Evolutionary conservation across 2,113 vertebrate species (phyloP).

Genomic region (Cisticola juncidis): DNA sequence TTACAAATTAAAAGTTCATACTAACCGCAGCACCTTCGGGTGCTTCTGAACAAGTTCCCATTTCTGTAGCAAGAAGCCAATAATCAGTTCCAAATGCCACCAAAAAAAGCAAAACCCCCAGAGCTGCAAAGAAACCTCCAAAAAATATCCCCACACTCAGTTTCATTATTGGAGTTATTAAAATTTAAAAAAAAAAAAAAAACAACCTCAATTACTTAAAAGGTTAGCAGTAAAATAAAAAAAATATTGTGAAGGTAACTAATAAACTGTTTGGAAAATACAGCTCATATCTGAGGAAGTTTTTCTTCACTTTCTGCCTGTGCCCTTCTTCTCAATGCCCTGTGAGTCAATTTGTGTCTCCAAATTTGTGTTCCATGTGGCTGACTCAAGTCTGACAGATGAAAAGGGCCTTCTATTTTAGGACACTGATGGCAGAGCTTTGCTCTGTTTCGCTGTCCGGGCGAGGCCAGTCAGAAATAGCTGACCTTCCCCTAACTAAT

Average conservation of each 20-base stretch:
- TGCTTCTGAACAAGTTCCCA: conserved; percentile 76
- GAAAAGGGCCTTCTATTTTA: conserved; percentile 86
- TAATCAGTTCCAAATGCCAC: conserved; percentile 96
- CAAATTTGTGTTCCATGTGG: conserved; percentile 64
- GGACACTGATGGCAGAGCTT: conserved; percentile 82
- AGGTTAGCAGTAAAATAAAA: not conserved
- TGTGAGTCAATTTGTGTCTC: not conserved
- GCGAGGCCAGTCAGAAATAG: conserved; percentile 77
- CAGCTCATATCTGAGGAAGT: conserved; percentile 13
- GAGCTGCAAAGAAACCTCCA: conserved; percentile 90
- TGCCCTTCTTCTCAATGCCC: conserved; percentile 9
- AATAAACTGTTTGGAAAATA: not conserved
- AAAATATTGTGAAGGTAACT: not conserved
- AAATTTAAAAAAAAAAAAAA: no score
- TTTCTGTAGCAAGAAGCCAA: conserved; percentile 91
- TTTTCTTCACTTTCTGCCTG: conserved; percentile 12
- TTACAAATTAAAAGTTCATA: conserved; percentile 53
- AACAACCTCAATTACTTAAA: not conserved
- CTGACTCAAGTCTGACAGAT: conserved; percentile 72
- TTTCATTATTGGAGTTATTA: conserved; percentile 78
- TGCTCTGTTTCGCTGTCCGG: conserved; percentile 63
- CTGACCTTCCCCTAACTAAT: conserved; percentile 75
- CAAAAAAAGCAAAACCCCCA: conserved; percentile 87
- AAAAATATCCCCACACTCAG: conserved; percentile 90
- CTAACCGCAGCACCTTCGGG: conserved; percentile 60